Base-by-base conservation (phyloP, 1,140 invertebrate genomes). In the Bacillus rossius region DNA sequence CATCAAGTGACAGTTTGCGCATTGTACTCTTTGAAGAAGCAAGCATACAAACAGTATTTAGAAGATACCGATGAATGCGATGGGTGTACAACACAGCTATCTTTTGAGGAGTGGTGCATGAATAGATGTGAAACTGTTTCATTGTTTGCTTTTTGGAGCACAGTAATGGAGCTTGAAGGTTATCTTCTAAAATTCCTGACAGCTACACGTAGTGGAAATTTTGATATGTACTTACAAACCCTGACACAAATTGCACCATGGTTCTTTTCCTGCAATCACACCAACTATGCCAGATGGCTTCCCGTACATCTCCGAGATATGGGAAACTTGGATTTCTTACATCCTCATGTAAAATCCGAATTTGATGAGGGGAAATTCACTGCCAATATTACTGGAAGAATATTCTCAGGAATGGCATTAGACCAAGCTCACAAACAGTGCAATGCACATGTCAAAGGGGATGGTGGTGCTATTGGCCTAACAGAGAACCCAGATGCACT, bases 381-480 rank as follows among this genome's bases (percentile, higher is more conserved):
- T 13, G 48, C 57, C n/a, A 19, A 22, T 19, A 61, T 65, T 22
- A 54, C 29, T 16, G 20, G 10, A 13, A 56, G 49, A 19, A 1
- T 19, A 8, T 64, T 64, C 62, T 64, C 62, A 16, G 37, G 51
- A 3, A 56, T 64, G 16, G 16, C 63, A 5, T 49, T 64, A 17
- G 48, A 64, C 51, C 63, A 65, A 38, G 63, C 55, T n/a, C 58
- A 64, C 41, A 58, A 64, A 43, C 63, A 64, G 26, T 51, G 50
- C n/a, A 62, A 63, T 43, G 63, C 63, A 20, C 38, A 19, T n/a
- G 40, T 64, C 19, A 65, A 58, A 17, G 63, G 50, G 17, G 19
- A 19, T 42, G 56, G 34, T 55, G 63, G 55, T n/a, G n/a, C n/a
- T n/a, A 60, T 22, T 23, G 61, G 41, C 23, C 25, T 61, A 2